Base-by-base conservation (phyloP, 2,888 invertebrate species). In the Ceraclea dissimilis region DNA sequence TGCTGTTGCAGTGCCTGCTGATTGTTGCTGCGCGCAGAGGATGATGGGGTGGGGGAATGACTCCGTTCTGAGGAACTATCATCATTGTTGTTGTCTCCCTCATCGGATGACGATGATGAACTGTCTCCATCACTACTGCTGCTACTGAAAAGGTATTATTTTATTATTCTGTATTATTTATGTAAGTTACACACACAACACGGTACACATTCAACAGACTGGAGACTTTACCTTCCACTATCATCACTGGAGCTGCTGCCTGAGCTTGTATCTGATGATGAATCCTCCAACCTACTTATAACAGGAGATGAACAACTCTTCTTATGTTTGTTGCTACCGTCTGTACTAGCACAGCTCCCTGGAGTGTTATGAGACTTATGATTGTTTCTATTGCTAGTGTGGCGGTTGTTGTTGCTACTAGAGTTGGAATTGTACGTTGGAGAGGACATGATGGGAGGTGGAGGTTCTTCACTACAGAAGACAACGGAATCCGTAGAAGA, bases 401-500 rank as follows among this genome's bases (percentile, higher is more conserved):
- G 31, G 6, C 31, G 6, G 31, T 31, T 31, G 31, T 31, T 31
- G 11, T 11, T 31, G 6, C 16, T 16, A 6, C 10, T 6, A 17
- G 11, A 6, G 16, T 11, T 44, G 16, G 17, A 6, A 16, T 44
- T 11, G 17, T 11, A 44, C 44, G 44, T 21, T 21, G 18, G 39
- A 19, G 50, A 51, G n/a, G 33, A 34, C 19, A 22, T 50, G 5
- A 22, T 51, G n/a, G 48, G 47, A 6, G 49, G 33, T n/a, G 61
- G 56, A 11, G 51, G 49, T 16, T 49, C 43, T 21, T 61, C 59
- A 17, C 54, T 52, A 49, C 59, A 59, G 17, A 61, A 57, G 18
- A 61, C 61, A 6, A 61, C 61, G 4, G 57, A 57, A 49, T 59
- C 61, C 4, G 47, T 59, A 16, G 59, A 57, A 13, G 59, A 60